phyloP scores from a whole-genome alignment of 2,797 vertebrate genomes.

The Intellagama lesueurii region DNA sequence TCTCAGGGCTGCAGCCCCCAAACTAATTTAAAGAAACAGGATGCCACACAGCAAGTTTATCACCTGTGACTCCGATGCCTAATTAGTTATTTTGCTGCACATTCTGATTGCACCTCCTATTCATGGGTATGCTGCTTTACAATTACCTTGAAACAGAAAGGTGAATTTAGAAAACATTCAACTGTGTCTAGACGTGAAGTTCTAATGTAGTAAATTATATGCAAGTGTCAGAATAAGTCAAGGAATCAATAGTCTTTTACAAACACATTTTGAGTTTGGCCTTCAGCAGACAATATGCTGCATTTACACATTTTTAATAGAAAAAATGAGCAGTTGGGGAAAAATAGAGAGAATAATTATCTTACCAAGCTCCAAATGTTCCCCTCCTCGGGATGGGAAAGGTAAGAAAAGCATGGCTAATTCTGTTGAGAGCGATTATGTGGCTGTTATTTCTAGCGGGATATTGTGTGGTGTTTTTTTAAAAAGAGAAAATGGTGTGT shows the following conservation, averaged over 20 bases:
- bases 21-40: constrained; percentile 35
- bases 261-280: constrained; percentile 35
- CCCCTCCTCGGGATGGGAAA: not conserved
- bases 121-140: constrained; percentile 3
- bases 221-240: not conserved
- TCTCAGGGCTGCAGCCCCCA: not conserved
- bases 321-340: constrained; percentile 25
- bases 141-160: constrained; percentile 51
- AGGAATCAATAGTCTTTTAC: constrained; percentile 49
- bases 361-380: rapidly evolving
- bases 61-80: constrained; percentile 37
- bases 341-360: constrained; percentile 2
- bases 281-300: constrained; percentile 35
- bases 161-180: constrained; percentile 40
- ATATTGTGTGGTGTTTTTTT: not conserved
- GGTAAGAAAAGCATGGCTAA: not conserved
- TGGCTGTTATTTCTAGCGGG: not conserved
- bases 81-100: constrained; percentile 34
- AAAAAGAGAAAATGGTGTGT: not conserved
- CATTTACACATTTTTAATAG: not conserved
- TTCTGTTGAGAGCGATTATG: constrained; percentile 8
- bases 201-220: constrained; percentile 57
- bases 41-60: constrained; percentile 16
- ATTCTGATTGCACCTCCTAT: not conserved
- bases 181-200: constrained; percentile 45